A percentile compares a stretch with the other conserved stretches of the same genome.
Conservation (phyloP, 2,797 vertebrate genomes). For the Silurus lanzhouensis region DNA sequence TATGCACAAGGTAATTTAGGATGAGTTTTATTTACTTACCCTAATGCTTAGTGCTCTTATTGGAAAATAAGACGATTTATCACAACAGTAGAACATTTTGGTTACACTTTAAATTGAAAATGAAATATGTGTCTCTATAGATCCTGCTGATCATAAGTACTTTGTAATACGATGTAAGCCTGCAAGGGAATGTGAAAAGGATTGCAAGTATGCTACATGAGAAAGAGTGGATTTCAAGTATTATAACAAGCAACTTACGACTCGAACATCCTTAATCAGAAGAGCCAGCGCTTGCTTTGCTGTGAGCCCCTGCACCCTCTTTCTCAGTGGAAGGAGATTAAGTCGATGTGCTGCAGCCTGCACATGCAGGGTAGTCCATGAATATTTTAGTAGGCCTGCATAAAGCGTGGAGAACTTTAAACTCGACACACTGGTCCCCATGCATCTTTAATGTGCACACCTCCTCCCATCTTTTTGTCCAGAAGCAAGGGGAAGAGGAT, state of each 20-base stretch:
- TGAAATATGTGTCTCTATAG: background rate
- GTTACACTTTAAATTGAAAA: slow-evolving; percentile 17
- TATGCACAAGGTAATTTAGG: background rate
- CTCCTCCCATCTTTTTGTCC: slow-evolving; percentile 51
- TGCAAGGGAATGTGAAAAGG: slow-evolving; percentile 24
- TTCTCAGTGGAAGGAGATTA: slow-evolving; percentile 51
- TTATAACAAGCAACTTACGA: slow-evolving; percentile 56
- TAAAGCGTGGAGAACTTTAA: slow-evolving; percentile 67
- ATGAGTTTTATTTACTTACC: slow-evolving; percentile 7
- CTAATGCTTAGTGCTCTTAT: background rate
- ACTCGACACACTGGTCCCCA: slow-evolving; percentile 64
- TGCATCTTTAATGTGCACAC: slow-evolving; percentile 72
- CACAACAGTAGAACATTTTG: background rate
- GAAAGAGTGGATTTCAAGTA: slow-evolving; percentile 46
- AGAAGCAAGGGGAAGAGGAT: slow-evolving; percentile 61
- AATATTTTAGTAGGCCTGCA: slow-evolving; percentile 69
- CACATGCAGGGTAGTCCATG: slow-evolving; percentile 56
- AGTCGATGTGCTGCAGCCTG: slow-evolving; percentile 46
- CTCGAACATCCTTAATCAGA: slow-evolving; percentile 56
- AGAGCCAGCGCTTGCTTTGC: slow-evolving; percentile 37
- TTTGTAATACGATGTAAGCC: slow-evolving; percentile 28
- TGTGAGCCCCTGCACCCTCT: slow-evolving; percentile 41
- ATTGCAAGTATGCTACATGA: slow-evolving; percentile 31
- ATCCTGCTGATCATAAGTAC: background rate
- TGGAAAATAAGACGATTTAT: slow-evolving; percentile 8